Evolutionary conservation across 2,797 vertebrate genomes (phyloP), one percentile per base, ranked within the genome.

Genomic region (Sebastes minor): DNA sequence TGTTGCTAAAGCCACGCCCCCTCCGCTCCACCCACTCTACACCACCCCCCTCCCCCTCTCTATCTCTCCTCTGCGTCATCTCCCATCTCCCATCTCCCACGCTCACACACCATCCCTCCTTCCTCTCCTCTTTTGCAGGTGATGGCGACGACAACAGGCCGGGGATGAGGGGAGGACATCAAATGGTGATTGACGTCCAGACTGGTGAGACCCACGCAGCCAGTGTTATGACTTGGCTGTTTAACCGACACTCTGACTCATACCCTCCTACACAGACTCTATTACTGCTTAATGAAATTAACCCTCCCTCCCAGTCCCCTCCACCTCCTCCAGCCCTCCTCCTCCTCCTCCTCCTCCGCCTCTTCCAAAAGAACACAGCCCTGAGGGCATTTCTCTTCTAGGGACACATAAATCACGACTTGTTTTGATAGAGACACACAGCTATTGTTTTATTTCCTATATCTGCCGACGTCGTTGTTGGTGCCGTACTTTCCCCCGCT

Each of bases 121-220:
- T 42, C 42, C 46, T 33, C 68, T 69, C 68, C 18, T 87, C 23
- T 28, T 28, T 14, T 60, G 30, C 84, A 99, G 99, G 97, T 87
- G 98, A 99, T 5, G 97, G 96, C 1, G 99, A 99, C 28, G 99
- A 99, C 93, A 99, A 97, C 92, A 91, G 99, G 66, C 99, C 99
- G 1, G 99, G 99, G 79, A 99, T 99, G 99, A 97, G 99, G 88
- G 99, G 99, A 65, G 99, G 99, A 68, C 99, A 99, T 95, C 99
- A 99, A 92, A 99, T 99, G 99, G 99, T 99, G 86, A 99, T 99
- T 73, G 98, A 99, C 86, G 97, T 99, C 86, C 98, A 99, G 86
- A 98, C 98, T 84, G 99, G 99, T 99, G 90, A 96, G 96, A 85
- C 74, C 38, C 32, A 63, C 25, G 16, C 66, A 85, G 74, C 57